Conservation (phyloP, 2,113 vertebrate genomes). For the Cavia aperea region DNA sequence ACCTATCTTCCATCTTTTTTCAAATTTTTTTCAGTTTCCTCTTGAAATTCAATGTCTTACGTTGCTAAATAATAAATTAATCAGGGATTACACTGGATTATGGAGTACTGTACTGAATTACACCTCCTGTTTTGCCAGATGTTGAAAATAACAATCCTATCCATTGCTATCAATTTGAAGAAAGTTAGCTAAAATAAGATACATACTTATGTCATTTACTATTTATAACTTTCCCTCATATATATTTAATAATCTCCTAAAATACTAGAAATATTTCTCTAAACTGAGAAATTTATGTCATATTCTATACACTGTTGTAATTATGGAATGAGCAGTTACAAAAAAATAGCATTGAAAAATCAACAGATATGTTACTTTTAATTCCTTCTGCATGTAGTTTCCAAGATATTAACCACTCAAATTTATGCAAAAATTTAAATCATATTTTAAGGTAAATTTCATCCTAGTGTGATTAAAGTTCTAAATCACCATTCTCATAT, state of each 20-base stretch:
- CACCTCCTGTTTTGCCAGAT: not conserved
- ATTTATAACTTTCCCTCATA: not conserved
- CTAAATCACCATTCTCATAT: not conserved
- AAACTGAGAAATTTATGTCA: not conserved
- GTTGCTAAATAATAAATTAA: not conserved
- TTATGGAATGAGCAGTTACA: not conserved
- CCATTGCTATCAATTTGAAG: not conserved
- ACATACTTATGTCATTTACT: not conserved
- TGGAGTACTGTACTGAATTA: not conserved
- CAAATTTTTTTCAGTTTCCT: not conserved
- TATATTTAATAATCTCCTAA: not conserved
- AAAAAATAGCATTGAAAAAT: not conserved
- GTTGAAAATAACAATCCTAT: not conserved
- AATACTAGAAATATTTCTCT: not conserved
- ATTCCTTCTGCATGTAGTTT: not conserved
- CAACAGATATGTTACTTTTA: not conserved
- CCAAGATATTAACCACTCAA: not conserved
- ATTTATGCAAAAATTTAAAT: not conserved
- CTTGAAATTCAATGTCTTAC: not conserved
- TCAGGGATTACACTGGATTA: not conserved
- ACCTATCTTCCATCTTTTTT: not conserved
- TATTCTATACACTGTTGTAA: not conserved
- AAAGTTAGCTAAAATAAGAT: not conserved
- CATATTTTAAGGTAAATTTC: not conserved
- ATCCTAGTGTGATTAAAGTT: not conserved